A percentile compares a stretch with the other conserved stretches of the same genome.
Evolutionary conservation across 2,797 vertebrate species (phyloP).

Genomic region (Moxostoma hubbsi): DNA sequence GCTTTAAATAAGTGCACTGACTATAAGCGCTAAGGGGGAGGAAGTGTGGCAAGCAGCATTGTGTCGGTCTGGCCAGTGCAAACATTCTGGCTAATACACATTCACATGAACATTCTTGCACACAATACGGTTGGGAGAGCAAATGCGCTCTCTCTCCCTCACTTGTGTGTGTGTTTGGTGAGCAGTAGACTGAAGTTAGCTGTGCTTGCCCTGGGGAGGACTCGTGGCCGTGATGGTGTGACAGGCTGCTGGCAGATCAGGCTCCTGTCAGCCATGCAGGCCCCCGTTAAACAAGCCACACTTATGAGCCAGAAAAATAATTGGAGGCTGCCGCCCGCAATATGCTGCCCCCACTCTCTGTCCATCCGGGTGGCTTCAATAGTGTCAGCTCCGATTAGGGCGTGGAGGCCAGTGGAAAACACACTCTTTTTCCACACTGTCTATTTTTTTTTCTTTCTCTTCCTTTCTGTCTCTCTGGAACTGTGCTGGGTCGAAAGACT

Average conservation of each 20-base stretch:
- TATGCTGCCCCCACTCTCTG: slow-evolving; percentile 69
- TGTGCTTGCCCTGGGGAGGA: slow-evolving; percentile 61
- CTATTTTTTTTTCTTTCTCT: slow-evolving; percentile 41
- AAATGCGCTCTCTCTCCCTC: slow-evolving; percentile 33
- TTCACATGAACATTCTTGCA: slow-evolving; percentile 46
- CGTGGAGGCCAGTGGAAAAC: slow-evolving; percentile 52
- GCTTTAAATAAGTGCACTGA: slow-evolving; percentile 44
- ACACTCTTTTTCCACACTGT: slow-evolving; percentile 43
- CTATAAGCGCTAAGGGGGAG: slow-evolving; percentile 14
- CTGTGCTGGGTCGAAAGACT: slow-evolving; percentile 37
- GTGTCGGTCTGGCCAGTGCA: slow-evolving; percentile 33
- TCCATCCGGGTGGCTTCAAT: slow-evolving; percentile 73
- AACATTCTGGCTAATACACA: slow-evolving; percentile 46
- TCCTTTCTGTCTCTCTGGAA: slow-evolving; percentile 40
- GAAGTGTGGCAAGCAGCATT: slow-evolving; percentile 40
- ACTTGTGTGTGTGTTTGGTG: slow-evolving; percentile 48
- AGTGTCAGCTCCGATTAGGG: slow-evolving; percentile 75
- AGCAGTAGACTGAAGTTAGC: slow-evolving; percentile 58
- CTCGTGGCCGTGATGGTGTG: slow-evolving; percentile 63
- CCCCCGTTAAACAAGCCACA: slow-evolving; percentile 77
- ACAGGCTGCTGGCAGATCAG: slow-evolving; percentile 77
- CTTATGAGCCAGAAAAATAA: slow-evolving; percentile 83
- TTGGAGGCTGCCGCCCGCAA: slow-evolving; percentile 77
- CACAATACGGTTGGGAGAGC: slow-evolving; percentile 51
- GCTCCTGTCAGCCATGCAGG: slow-evolving; percentile 75